Evolutionary conservation across 2,113 vertebrate species (phyloP).

Genomic region (Corvus cornix): DNA sequence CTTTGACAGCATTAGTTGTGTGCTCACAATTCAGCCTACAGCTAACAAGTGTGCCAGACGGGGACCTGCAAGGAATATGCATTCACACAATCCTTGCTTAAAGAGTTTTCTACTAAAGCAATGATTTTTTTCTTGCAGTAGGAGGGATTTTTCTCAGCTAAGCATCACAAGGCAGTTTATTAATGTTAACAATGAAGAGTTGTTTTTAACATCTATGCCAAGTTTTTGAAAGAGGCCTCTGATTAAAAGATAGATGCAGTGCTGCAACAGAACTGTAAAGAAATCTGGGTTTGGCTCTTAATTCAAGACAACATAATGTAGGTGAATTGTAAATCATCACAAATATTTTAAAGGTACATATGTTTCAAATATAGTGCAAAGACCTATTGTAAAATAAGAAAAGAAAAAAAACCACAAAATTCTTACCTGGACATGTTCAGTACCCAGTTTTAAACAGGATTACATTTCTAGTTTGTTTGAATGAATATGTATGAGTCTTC

Average conservation of each 20-base stretch:
- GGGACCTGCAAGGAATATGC: background rate
- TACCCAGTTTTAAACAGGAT: constrained; percentile 20
- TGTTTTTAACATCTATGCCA: background rate
- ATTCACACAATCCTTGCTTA: background rate
- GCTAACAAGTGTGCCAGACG: background rate
- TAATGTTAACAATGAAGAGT: background rate
- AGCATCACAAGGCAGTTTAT: background rate
- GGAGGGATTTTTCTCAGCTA: background rate
- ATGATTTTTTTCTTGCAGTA: background rate
- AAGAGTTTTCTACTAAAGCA: background rate
- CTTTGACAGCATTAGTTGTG: background rate
- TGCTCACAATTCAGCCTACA: background rate
- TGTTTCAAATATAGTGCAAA: background rate
- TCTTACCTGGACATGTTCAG: constrained; percentile 60
- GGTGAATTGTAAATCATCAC: background rate
- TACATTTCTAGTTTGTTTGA: constrained; percentile 17
- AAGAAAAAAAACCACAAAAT: background rate
- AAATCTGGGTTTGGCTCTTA: background rate
- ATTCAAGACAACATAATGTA: background rate
- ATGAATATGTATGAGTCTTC: background rate
- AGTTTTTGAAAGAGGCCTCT: background rate
- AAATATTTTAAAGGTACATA: background rate
- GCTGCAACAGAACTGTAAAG: background rate
- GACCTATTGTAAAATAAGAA: background rate
- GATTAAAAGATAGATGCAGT: background rate